Evolutionary conservation across 2,888 invertebrate species (phyloP).

Genomic region (Drosophila emarginata): DNA sequence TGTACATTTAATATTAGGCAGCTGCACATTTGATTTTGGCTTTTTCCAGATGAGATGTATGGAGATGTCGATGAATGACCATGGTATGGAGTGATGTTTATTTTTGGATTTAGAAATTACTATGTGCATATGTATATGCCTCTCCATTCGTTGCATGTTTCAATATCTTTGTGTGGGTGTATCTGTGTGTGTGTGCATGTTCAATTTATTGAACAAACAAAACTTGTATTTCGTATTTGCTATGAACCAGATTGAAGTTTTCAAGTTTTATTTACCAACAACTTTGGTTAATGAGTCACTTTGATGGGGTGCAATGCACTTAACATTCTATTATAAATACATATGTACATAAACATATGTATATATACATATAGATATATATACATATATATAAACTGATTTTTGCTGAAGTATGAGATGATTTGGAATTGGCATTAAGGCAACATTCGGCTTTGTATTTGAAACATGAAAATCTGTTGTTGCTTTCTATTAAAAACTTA

Average conservation of each 20-base stretch:
- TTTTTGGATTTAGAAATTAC: conserved; percentile 69
- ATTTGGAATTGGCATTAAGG: no score
- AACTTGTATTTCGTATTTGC: conserved; percentile 27
- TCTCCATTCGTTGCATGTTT: background rate
- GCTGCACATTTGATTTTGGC: conserved; percentile 71
- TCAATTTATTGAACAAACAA: conserved; percentile 71
- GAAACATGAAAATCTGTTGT: no score
- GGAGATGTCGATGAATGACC: background rate
- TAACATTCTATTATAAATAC: background rate
- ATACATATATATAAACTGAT: background rate
- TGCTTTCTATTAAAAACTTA: no score
- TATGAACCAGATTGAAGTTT: conserved; percentile 12
- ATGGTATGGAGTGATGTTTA: conserved; percentile 50
- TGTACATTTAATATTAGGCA: conserved; percentile 74
- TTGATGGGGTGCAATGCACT: background rate
- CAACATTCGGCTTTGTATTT: no score
- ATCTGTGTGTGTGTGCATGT: conserved; percentile 38
- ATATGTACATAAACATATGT: background rate
- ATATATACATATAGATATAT: background rate
- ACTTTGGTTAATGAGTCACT: conserved; percentile 37
- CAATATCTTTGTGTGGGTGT: conserved; percentile 2
- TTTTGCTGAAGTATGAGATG: no score
- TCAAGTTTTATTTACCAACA: conserved; percentile 35
- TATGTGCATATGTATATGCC: conserved; percentile 24
- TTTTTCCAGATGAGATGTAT: conserved; percentile 16